Percentiles rank a stretch among this genome's conserved stretches.
These are phyloP conservation scores for Varanus komodoensis DNA, from an alignment of 2,113 vertebrate genomes.

Conservation along the genomic window DNA sequence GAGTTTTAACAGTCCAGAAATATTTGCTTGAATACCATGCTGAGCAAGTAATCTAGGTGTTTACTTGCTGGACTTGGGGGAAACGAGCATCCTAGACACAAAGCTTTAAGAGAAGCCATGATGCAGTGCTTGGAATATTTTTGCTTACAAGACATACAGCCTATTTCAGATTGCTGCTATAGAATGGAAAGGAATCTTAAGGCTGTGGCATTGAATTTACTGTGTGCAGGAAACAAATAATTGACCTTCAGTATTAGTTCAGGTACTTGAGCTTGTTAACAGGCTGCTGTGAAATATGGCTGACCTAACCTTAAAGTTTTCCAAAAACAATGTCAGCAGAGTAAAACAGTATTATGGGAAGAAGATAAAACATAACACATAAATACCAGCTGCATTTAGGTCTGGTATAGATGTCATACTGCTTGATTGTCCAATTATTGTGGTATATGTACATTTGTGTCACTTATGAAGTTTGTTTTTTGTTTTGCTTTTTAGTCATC, in stretches of 20 bases:
- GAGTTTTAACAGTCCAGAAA: slow-evolving; percentile 42
- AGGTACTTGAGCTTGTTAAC: slow-evolving; percentile 60
- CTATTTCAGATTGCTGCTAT: not conserved
- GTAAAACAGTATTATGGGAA: slow-evolving; percentile 44
- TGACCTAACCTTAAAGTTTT: slow-evolving; percentile 55
- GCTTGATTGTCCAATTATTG: not conserved
- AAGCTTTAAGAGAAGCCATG: slow-evolving; percentile 40
- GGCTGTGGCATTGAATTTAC: slow-evolving; percentile 19
- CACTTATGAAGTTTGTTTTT: not conserved
- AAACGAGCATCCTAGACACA: slow-evolving; percentile 34
- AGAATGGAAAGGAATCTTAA: not conserved
- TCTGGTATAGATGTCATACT: not conserved
- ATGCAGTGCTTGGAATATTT: slow-evolving; percentile 56
- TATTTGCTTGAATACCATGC: slow-evolving; percentile 31
- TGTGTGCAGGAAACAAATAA: slow-evolving; percentile 60
- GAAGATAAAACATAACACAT: slow-evolving; percentile 11
- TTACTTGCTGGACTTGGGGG: slow-evolving; percentile 42
- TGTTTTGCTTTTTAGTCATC: not conserved
- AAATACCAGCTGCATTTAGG: not conserved
- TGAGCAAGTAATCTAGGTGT: slow-evolving; percentile 38
- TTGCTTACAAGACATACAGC: not conserved
- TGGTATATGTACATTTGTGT: too few relatives aligned
- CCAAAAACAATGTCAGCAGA: slow-evolving; percentile 26
- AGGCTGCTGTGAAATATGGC: slow-evolving; percentile 61
- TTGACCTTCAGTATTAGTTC: slow-evolving; percentile 64